Conservation (phyloP, 2,797 vertebrate species). For the Schizopygopsis malacanthus region DNA sequence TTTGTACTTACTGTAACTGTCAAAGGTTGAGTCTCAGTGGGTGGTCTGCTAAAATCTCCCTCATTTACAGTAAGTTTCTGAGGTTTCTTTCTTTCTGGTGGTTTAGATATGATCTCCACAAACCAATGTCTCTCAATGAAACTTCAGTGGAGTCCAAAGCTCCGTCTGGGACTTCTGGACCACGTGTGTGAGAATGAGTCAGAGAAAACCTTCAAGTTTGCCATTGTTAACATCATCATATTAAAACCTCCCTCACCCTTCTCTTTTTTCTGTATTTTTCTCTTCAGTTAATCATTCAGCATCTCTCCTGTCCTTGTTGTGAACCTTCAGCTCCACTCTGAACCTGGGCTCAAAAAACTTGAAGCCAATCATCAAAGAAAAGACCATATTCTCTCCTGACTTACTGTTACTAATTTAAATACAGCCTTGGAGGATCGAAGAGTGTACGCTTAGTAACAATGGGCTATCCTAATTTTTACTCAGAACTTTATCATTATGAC, state of each 20-base stretch:
- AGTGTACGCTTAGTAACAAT: slow-evolving; percentile 1
- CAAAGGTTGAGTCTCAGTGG: slow-evolving; percentile 11
- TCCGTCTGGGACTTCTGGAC: slow-evolving; percentile 48
- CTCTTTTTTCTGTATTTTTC: neutral
- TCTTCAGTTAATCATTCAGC: slow-evolving; percentile 18
- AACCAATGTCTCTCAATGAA: slow-evolving; percentile 30
- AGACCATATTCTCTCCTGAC: slow-evolving; percentile 11
- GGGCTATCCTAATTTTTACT: neutral
- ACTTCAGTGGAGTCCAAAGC: slow-evolving; percentile 45
- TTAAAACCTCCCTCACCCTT: slow-evolving; percentile 7
- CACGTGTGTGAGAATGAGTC: slow-evolving; percentile 58
- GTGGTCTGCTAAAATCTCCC: slow-evolving; percentile 36
- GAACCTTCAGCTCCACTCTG: slow-evolving; percentile 35
- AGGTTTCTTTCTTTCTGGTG: slow-evolving; percentile 35
- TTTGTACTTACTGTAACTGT: slow-evolving; percentile 18
- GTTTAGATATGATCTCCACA: slow-evolving; percentile 55
- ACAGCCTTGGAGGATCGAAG: neutral
- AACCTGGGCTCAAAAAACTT: slow-evolving; percentile 43
- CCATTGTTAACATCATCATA: slow-evolving; percentile 20
- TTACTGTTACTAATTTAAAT: slow-evolving; percentile 4
- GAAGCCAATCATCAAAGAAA: slow-evolving; percentile 14
- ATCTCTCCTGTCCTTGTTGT: slow-evolving; percentile 22
- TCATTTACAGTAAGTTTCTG: slow-evolving; percentile 52
- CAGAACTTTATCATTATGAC: neutral
- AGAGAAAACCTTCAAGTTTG: slow-evolving; percentile 57